A percentile compares a stretch with the other conserved stretches of the same genome.
phyloP scores from a whole-genome alignment of 2,888 invertebrate species.

The Thymelicus sylvestris region DNA sequence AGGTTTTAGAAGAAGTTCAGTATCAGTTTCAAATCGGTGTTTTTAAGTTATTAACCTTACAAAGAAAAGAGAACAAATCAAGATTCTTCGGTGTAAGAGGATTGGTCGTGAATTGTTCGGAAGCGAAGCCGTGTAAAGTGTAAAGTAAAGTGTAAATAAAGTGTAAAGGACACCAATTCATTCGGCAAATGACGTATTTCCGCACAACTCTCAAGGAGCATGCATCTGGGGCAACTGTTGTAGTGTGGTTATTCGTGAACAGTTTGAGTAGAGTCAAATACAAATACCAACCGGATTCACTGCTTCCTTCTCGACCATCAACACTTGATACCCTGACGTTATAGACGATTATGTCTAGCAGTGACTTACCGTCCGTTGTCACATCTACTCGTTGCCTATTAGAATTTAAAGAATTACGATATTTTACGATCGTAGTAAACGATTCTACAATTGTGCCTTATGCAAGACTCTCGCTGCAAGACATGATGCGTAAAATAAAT shows the following conservation, averaged over 20 bases:
- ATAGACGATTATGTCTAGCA: too few species aligned
- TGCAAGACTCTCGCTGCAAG: slow-evolving; percentile 20
- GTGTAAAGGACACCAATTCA: not conserved
- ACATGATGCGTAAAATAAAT: slow-evolving; percentile 29
- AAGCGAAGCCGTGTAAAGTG: not conserved
- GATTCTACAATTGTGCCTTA: slow-evolving; percentile 4
- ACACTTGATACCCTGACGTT: too few species aligned
- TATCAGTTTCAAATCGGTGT: too few species aligned
- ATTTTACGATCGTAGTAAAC: not conserved
- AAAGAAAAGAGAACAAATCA: not conserved
- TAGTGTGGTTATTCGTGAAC: not conserved
- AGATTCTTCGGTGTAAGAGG: not conserved
- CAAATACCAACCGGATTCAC: too few species aligned
- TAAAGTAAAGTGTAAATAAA: too few species aligned
- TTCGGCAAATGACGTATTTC: not conserved
- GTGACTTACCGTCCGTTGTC: too few species aligned
- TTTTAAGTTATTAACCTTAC: not conserved
- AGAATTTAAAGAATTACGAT: not conserved
- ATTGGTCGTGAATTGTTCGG: not conserved
- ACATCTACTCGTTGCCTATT: too few species aligned
- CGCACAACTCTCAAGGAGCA: not conserved
- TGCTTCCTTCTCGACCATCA: too few species aligned
- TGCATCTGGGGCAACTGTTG: not conserved
- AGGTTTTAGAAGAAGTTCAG: too few species aligned
- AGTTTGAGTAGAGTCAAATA: too few species aligned